phyloP scores from a whole-genome alignment of 2,888 invertebrate species.

The Tipula vernalis region DNA sequence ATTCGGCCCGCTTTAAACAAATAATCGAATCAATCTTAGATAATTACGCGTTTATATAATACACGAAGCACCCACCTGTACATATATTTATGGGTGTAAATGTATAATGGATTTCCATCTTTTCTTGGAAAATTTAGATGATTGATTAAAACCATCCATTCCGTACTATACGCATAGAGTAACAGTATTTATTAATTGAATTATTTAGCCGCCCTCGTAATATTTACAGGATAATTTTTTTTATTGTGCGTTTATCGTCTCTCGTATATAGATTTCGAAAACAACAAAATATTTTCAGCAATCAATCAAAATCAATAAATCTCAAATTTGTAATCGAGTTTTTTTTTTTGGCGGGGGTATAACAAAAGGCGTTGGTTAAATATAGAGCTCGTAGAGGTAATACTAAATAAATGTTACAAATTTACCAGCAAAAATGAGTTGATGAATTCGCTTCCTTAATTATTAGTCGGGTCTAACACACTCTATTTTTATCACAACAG shows the following conservation, averaged over 20 bases:
- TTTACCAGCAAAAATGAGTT: not conserved
- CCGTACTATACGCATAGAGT: not conserved
- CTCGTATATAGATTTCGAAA: too few species aligned
- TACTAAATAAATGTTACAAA: not conserved
- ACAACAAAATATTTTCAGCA: not conserved
- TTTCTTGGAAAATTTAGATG: not conserved
- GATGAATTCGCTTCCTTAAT: not conserved
- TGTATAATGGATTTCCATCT: not conserved
- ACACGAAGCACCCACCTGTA: not conserved
- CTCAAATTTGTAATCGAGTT: not conserved
- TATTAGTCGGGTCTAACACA: not conserved
- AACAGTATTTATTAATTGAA: not conserved
- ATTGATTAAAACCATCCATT: not conserved
- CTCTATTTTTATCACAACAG: not conserved
- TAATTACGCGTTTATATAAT: not conserved
- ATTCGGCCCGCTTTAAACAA: not conserved
- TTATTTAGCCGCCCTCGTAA: not conserved
- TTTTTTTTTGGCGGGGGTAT: not conserved
- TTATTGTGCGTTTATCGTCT: too few species aligned
- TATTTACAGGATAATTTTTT: not conserved
- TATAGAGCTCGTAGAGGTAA: not conserved
- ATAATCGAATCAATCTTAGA: not conserved
- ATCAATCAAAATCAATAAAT: conserved; percentile 4
- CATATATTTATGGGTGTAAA: not conserved
- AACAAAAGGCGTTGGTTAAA: not conserved